A percentile compares a stretch with the other conserved stretches of the same genome.
Conservation (phyloP, 2,113 vertebrate genomes). For the Embiotoca jacksoni region DNA sequence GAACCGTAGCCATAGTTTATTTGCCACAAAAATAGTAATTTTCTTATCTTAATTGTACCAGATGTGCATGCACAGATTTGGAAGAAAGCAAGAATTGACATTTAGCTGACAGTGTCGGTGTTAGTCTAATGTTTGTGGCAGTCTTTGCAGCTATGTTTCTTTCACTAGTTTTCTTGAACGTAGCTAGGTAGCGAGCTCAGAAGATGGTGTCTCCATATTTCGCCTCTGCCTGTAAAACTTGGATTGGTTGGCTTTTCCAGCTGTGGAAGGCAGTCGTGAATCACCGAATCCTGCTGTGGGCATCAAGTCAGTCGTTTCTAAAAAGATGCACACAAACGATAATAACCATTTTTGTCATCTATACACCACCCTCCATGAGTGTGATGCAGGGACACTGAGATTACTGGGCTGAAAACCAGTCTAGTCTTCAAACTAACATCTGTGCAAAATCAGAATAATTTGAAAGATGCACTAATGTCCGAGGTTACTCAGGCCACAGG, state of each 20-base stretch:
- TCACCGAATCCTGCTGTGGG: not conserved
- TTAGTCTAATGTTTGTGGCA: too few relatives aligned
- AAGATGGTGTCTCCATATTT: not conserved
- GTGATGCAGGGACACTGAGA: constrained; percentile 4
- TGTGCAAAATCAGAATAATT: not conserved
- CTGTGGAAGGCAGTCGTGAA: too few relatives aligned
- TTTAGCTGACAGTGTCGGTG: too few relatives aligned
- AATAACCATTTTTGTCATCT: constrained; percentile 12
- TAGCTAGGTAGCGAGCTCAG: too few relatives aligned
- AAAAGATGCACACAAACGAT: not conserved
- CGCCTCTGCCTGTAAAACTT: not conserved
- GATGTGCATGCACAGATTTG: too few relatives aligned
- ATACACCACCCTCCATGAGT: not conserved
- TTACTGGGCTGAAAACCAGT: not conserved
- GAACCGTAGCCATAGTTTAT: too few relatives aligned
- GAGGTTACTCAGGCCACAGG: not conserved
- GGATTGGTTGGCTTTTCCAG: too few relatives aligned
- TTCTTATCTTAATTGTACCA: too few relatives aligned
- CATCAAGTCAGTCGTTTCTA: constrained; percentile 1
- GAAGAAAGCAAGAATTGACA: too few relatives aligned
- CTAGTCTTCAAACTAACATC: not conserved
- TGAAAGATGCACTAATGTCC: not conserved
- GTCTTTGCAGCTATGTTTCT: too few relatives aligned
- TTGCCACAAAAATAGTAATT: too few relatives aligned
- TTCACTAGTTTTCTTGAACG: too few relatives aligned